Percentiles rank a stretch among this genome's conserved stretches.
Conservation (phyloP, 2,888 invertebrate genomes). For the Mimas tiliae region DNA sequence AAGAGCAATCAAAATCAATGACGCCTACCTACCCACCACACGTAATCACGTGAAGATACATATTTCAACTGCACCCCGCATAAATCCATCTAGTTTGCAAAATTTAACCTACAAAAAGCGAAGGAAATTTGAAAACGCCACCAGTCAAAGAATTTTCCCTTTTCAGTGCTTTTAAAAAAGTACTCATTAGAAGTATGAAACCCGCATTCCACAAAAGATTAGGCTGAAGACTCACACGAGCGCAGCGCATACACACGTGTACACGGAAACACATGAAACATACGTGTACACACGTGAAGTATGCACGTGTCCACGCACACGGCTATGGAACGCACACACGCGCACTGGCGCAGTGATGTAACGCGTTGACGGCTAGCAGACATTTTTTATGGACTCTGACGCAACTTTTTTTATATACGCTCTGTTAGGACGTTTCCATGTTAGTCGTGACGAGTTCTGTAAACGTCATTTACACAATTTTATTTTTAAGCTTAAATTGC, state of each 20-base stretch:
- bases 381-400: constrained; percentile 83
- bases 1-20: neutral
- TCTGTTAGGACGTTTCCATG: constrained; percentile 60
- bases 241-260: constrained; percentile 38
- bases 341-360: constrained; percentile 66
- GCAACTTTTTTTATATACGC: constrained; percentile 77
- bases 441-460: constrained; percentile 37
- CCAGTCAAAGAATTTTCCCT: constrained; percentile 67
- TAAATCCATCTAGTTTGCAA: constrained; percentile 32
- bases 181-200: constrained; percentile 74
- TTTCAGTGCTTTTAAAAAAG: constrained; percentile 67
- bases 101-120: constrained; percentile 33
- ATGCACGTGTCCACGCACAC: constrained; percentile 50
- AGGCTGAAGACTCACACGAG: constrained; percentile 60
- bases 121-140: constrained; percentile 53
- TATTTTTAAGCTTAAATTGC: no score
- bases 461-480: neutral
- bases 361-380: constrained; percentile 81
- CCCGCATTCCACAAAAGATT: constrained; percentile 83
- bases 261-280: constrained; percentile 43
- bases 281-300: constrained; percentile 42
- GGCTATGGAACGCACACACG: constrained; percentile 19
- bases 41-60: constrained; percentile 20
- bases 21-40: neutral
- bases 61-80: constrained; percentile 6